Conservation (phyloP, 2,113 vertebrate genomes). For the Delphinapterus leucas region DNA sequence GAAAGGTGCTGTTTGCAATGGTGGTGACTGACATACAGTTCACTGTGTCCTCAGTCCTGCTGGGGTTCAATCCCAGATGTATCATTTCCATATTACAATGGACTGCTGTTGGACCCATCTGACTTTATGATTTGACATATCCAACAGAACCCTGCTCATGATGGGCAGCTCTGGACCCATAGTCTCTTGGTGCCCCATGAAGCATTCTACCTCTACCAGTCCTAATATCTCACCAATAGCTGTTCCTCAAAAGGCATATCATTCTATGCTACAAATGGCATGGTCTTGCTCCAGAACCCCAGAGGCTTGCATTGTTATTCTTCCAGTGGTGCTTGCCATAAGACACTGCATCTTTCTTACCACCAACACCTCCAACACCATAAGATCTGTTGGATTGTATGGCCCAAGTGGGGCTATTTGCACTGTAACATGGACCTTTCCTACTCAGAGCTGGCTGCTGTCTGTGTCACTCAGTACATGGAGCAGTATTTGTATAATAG, state of each 20-base stretch:
- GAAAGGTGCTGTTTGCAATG: background rate
- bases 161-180: background rate
- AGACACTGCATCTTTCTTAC: background rate
- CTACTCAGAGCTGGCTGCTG: background rate
- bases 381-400: background rate
- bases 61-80: background rate
- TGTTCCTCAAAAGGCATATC: constrained; percentile 22
- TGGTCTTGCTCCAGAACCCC: background rate
- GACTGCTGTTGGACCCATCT: background rate
- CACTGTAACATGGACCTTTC: background rate
- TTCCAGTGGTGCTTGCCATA: background rate
- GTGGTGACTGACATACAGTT: background rate
- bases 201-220: background rate
- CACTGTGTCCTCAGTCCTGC: background rate
- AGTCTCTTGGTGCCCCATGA: background rate
- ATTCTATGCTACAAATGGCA: background rate
- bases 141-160: background rate
- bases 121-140: background rate
- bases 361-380: background rate
- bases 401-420: background rate
- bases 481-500: background rate
- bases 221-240: background rate
- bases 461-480: background rate
- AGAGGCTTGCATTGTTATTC: background rate
- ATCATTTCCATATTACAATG: background rate